Conservation (phyloP, 2,797 vertebrate species). For the Tokudaia muenninki region DNA sequence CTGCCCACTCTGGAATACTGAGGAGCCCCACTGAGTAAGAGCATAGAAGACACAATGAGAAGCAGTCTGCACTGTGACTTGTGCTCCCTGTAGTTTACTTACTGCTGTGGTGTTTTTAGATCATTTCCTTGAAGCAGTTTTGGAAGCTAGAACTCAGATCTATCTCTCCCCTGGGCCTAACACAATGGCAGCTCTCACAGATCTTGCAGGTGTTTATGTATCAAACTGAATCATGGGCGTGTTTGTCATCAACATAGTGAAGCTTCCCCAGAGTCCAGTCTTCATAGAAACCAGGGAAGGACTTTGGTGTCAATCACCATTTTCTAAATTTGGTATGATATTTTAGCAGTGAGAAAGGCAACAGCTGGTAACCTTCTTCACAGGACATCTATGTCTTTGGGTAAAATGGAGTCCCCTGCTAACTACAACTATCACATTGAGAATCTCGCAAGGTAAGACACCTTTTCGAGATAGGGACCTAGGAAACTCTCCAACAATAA, state of each 20-base stretch:
- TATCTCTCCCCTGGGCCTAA: constrained; percentile 19
- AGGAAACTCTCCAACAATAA: not conserved
- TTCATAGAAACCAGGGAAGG: not conserved
- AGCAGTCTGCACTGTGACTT: not conserved
- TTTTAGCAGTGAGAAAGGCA: not conserved
- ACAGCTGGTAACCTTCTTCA: not conserved
- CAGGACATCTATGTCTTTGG: not conserved
- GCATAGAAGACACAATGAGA: not conserved
- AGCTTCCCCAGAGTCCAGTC: not conserved
- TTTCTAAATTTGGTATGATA: not conserved
- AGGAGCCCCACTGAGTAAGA: not conserved
- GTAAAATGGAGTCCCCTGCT: not conserved
- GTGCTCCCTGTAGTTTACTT: not conserved
- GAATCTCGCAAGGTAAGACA: not conserved
- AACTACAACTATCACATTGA: not conserved
- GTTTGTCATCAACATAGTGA: not conserved
- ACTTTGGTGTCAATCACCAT: not conserved
- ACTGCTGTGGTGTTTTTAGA: not conserved
- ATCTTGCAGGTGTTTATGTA: not conserved
- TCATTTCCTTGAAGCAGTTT: constrained; percentile 25
- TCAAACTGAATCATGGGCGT: not conserved
- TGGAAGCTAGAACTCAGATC: constrained; percentile 25
- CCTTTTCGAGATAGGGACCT: not conserved
- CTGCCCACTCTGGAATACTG: constrained; percentile 30
- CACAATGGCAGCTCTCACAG: not conserved